Percentiles rank a stretch among this genome's conserved stretches.
Evolutionary conservation across 2,113 vertebrate species (phyloP).

Genomic region (Hippoglossus stenolepis): DNA sequence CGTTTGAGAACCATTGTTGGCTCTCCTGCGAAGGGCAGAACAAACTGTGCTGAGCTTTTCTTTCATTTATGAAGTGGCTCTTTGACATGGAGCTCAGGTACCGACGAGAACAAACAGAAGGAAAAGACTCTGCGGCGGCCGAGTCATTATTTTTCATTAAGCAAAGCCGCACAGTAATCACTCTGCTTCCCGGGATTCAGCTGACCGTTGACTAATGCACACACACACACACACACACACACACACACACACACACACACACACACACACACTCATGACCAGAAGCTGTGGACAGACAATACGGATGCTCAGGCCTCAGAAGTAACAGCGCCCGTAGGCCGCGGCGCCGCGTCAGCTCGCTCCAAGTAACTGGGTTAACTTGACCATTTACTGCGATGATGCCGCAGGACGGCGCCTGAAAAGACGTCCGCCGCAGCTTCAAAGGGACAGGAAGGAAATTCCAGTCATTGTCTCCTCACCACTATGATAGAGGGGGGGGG

Average conservation of each 20-base stretch:
- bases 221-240: constrained; percentile 21
- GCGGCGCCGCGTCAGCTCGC: constrained; percentile 42
- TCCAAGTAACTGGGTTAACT: constrained; percentile 62
- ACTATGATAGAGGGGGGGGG: too few species aligned
- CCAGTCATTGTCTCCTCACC: too few species aligned
- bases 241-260: constrained; percentile 23
- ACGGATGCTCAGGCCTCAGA: constrained; percentile 24
- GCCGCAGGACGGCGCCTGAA: constrained; percentile 33
- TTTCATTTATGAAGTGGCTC: not conserved
- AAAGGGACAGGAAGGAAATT: too few species aligned
- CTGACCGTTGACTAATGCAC: constrained; percentile 7
- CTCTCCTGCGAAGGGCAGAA: constrained; percentile 17
- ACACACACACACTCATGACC: constrained; percentile 12
- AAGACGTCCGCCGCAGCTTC: too few species aligned
- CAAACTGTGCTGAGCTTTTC: constrained; percentile 38
- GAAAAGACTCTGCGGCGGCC: not conserved
- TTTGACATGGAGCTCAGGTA: constrained; percentile 36
- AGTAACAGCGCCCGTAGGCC: constrained; percentile 18
- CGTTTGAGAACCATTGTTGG: constrained; percentile 45
- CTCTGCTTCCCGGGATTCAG: not conserved
- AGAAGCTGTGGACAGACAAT: constrained; percentile 10
- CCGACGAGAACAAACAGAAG: not conserved
- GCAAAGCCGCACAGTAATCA: constrained; percentile 49
- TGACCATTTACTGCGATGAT: constrained; percentile 58
- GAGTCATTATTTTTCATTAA: constrained; percentile 57